These are phyloP conservation scores for Bryconaethiops microstoma DNA, from an alignment of 2,797 vertebrate species.

Conservation along the genomic window DNA sequence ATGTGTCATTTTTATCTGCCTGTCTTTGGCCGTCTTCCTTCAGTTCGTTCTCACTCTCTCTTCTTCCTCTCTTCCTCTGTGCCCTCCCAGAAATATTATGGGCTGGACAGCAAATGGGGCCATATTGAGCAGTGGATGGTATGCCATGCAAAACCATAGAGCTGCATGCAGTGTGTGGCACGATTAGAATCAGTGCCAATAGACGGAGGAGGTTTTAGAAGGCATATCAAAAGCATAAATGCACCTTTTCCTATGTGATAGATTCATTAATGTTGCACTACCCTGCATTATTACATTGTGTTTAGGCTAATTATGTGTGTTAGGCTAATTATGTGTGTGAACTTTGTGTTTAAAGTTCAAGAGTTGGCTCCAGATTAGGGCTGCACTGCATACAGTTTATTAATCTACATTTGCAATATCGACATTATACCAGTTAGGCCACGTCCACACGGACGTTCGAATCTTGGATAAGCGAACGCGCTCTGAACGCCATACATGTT, in stretches of 20 bases:
- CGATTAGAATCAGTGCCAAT: constrained; percentile 4
- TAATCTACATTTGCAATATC: neutral
- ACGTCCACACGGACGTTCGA: no score
- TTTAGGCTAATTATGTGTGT: neutral
- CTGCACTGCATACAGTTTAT: neutral
- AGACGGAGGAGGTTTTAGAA: neutral
- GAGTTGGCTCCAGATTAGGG: neutral
- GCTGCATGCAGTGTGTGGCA: constrained; percentile 37
- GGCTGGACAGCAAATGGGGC: constrained; percentile 94
- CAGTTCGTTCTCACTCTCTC: constrained; percentile 21
- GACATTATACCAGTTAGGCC: neutral
- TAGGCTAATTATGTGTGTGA: neutral
- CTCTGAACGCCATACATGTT: no score
- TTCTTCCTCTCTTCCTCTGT: constrained; percentile 29
- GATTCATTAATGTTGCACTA: neutral
- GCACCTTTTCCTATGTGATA: neutral
- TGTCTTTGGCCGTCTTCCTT: constrained; percentile 19
- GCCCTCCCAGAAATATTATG: constrained; percentile 88
- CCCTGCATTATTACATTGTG: neutral
- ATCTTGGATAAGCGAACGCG: no score
- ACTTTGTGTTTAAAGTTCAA: neutral
- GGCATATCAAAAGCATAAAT: neutral
- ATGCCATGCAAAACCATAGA: constrained; percentile 63
- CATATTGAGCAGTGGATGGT: constrained; percentile 99
- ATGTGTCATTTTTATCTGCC: constrained; percentile 13